phyloP scores from a whole-genome alignment of 2,113 vertebrate species.

The Elephas maximus region DNA sequence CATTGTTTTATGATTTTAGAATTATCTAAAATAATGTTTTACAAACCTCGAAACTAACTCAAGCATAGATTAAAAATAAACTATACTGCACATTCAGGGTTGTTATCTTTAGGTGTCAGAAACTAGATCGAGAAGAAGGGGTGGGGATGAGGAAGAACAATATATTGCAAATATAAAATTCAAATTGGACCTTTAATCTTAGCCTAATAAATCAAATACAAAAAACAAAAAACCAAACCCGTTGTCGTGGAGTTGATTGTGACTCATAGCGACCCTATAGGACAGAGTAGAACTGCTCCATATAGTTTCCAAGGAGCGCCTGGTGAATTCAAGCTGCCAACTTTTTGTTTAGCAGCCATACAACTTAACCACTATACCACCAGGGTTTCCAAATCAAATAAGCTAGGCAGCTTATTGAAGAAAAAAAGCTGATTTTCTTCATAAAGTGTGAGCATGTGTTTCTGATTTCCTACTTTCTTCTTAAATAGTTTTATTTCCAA shows the following conservation, averaged over 20 bases:
- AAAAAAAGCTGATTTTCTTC: background rate
- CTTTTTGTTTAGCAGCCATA: no score
- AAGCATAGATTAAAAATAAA: constrained; percentile 44
- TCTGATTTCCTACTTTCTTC: background rate
- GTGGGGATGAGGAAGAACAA: background rate
- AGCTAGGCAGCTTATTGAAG: background rate
- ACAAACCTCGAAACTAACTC: background rate
- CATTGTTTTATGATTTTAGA: constrained; percentile 57
- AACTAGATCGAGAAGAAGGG: background rate
- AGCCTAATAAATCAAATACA: background rate
- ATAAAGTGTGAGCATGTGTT: background rate
- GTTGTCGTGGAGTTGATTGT: no score
- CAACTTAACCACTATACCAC: no score
- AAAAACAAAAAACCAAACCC: no score
- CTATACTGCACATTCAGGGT: background rate
- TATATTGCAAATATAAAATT: background rate
- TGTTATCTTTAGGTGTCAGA: constrained; percentile 43
- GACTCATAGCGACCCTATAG: no score
- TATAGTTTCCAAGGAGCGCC: no score
- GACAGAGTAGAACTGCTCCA: no score
- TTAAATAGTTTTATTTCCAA: background rate
- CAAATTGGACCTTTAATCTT: background rate
- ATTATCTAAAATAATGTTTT: constrained; percentile 63
- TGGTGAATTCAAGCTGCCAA: no score
- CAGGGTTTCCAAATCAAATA: background rate